These are phyloP conservation scores for Thelaira solivaga DNA, from an alignment of 2,888 invertebrate species.

Conservation along the genomic window DNA sequence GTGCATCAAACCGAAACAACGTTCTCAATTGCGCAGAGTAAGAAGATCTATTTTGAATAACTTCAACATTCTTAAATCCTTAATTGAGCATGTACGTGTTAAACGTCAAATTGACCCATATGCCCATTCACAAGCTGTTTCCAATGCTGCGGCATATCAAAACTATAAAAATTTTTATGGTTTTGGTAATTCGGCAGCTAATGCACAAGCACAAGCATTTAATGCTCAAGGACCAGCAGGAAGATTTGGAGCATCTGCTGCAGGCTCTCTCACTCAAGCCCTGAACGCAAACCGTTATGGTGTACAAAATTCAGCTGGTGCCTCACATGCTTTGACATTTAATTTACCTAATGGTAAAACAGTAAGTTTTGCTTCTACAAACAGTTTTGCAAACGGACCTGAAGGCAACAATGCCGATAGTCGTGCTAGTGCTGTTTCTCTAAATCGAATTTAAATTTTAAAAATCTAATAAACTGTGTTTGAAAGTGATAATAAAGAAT, in stretches of 20 bases:
- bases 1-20: constrained; percentile 76
- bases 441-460: constrained; percentile 55
- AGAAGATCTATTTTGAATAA: constrained; percentile 52
- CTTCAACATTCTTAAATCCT: constrained; percentile 49
- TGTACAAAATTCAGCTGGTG: constrained; percentile 72
- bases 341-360: constrained; percentile 76
- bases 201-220: constrained; percentile 75
- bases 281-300: constrained; percentile 69
- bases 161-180: constrained; percentile 64
- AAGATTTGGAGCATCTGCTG: constrained; percentile 75
- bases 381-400: constrained; percentile 73
- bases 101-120: constrained; percentile 65
- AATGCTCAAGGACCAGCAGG: constrained; percentile 70
- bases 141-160: constrained; percentile 72
- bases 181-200: constrained; percentile 71
- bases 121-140: constrained; percentile 70
- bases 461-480: not conserved
- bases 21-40: constrained; percentile 45
- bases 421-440: constrained; percentile 69
- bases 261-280: constrained; percentile 74
- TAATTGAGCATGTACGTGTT: constrained; percentile 68
- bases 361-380: constrained; percentile 74
- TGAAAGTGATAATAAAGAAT: constrained; percentile 32
- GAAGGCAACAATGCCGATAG: constrained; percentile 67
- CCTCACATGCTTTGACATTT: constrained; percentile 75